Conservation (phyloP, 2,888 invertebrate species). For the Mechanitis messenoides region DNA sequence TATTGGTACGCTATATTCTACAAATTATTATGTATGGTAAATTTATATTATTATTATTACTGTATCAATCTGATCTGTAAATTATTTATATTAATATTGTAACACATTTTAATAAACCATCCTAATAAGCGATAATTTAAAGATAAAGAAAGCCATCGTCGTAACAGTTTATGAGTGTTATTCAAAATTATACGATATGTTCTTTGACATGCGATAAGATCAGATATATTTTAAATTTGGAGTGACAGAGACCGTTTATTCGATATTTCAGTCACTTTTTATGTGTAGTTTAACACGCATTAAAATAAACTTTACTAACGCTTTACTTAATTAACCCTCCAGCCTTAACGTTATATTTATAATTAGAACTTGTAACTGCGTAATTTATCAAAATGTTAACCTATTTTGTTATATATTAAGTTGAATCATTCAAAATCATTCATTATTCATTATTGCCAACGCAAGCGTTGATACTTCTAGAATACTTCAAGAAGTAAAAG, state of each 20-base stretch:
- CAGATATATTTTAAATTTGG: conserved; percentile 29
- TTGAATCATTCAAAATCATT: conserved; percentile 2
- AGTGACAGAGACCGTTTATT: conserved; percentile 25
- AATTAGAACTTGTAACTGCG: conserved; percentile 8
- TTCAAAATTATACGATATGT: conserved; percentile 26
- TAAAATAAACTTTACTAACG: conserved; percentile 8
- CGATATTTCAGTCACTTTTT: neutral
- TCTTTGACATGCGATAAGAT: conserved; percentile 30
- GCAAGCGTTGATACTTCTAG: neutral
- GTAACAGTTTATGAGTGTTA: conserved; percentile 29
- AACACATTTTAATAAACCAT: conserved; percentile 5
- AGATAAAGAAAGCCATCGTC: conserved; percentile 20
- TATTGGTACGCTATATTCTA: conserved; percentile 42
- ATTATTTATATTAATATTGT: too few species aligned
- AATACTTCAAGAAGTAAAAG: conserved; percentile 2
- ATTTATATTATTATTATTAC: neutral
- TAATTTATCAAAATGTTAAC: conserved; percentile 10
- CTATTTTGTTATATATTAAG: neutral
- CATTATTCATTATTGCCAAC: neutral
- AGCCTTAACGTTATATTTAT: conserved; percentile 6
- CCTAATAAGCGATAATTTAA: conserved; percentile 8
- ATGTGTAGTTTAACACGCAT: conserved; percentile 2
- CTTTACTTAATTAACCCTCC: conserved; percentile 14
- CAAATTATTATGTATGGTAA: neutral
- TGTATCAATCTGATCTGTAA: too few species aligned